Conservation (phyloP, 2,113 vertebrate genomes). For the Aplodontia rufa region DNA sequence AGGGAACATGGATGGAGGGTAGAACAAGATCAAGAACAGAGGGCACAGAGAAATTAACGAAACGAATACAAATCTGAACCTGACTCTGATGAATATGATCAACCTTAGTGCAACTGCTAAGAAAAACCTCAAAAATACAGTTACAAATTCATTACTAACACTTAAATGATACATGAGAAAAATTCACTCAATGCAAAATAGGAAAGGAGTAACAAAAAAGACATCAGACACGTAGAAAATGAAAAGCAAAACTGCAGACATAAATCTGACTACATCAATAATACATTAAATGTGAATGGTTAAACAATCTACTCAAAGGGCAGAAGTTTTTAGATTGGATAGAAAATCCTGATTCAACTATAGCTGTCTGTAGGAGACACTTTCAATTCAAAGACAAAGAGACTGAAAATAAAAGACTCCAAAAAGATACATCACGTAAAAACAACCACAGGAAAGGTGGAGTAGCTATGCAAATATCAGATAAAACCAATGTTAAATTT, state of each 20-base stretch:
- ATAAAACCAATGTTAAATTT: background rate
- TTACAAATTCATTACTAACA: background rate
- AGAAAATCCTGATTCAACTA: background rate
- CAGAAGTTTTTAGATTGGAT: constrained; percentile 27
- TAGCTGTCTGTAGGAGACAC: background rate
- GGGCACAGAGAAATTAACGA: background rate
- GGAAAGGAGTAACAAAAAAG: background rate
- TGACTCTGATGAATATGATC: background rate
- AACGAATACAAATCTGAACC: background rate
- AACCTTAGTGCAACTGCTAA: background rate
- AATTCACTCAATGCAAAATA: background rate
- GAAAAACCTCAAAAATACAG: background rate
- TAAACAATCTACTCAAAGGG: constrained; percentile 22
- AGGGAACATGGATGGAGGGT: background rate
- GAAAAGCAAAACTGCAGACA: constrained; percentile 10
- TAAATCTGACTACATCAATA: background rate
- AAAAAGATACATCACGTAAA: background rate
- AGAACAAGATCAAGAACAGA: background rate
- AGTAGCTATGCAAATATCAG: background rate
- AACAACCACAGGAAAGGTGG: background rate
- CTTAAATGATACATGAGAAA: background rate
- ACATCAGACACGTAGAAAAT: background rate
- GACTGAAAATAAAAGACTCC: background rate
- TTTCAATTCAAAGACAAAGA: constrained; percentile 19
- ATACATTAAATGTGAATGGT: constrained; percentile 16